Base-by-base conservation (phyloP, 2,113 vertebrate genomes). In the Irena cyanogastra region DNA sequence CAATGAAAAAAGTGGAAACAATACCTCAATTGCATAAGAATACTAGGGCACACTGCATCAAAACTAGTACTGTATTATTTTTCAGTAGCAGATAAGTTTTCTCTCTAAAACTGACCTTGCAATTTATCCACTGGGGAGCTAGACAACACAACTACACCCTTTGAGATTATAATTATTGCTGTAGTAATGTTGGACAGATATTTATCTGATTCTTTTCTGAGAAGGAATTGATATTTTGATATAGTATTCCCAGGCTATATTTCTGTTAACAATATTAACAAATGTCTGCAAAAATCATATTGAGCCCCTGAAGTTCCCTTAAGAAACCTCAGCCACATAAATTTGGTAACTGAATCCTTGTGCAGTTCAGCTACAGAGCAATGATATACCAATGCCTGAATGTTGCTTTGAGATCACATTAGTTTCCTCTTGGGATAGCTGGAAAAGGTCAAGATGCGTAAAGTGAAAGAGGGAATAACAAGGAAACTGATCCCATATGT, bases 391-490 rank as follows among this genome's bases (percentile, higher is more conserved):
- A 50, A 5, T 42, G 66, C 42, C 33, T 90, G 59, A 47, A 59
- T 63, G 14, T 80, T 94, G 90, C 47, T 70, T 93, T 90, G 82
- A 93, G 66, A 70, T 80, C 54, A 33, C 75, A 35, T 15, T 66
- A 30, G 10, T 45, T 90, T 87, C 71, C 83, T 88, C 82, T 74
- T 42, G 75, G 90, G 82, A 69, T 22, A 83, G 42, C 44, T 94
- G 75, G 54, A 95, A 94, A 95, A 93, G 82, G 75, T 95, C 87
- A 90, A 88, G 84, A 63, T 82, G 54, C 82, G 52, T 80, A 21
- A 94, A 93, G 63, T 77, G 45, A 90, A 92, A 79, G 50, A 80
- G 59, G 24, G 63, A 83, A 86, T 88, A 94, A 88, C 70, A 86
- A 83, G 54, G 78, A 90, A 95, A 77, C 54, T 80, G 53, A 90